Evolutionary conservation across 2,113 vertebrate genomes (phyloP), one percentile per base, ranked within the genome.

Genomic region (Lates calcarifer): DNA sequence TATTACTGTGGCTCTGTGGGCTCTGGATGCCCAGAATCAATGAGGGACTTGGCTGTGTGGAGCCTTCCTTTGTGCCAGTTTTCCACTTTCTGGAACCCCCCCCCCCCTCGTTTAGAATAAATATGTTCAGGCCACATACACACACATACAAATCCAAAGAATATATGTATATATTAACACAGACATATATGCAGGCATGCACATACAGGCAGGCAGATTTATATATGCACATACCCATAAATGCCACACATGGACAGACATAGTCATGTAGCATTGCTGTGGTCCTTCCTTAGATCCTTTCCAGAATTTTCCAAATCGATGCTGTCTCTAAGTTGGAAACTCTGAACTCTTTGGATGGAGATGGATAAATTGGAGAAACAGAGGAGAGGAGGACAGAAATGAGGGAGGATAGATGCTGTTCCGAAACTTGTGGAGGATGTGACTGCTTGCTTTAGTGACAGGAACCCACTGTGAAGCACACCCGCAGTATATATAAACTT

Each of bases 1-100:
- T 85, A 60, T 71, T 81, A 71, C 79, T 75, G 35, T 82, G 65
- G 67, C 49, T 77, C 31, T 67, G 22, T 41, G 72, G 73, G 76
- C 58, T 79, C 70, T 81, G 63, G 55, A 75, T 86, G 81, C 86
- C 89, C 80, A 87, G 86, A 88, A 87, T 86, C 85, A 86, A 86
- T 73, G 80, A 91, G 81, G 75, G 88, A 76, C 75, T 90, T 87
- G 83, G 82, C 87, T 69, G 41, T 63, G 66, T 43, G 35, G 13
- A 79, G 20, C 24, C 41, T 68, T 73, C 64, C 53, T 77, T 26
- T 5, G 22, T 70, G 83, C 87, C 84, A 86, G 82, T 62, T 89
- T 90, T 93, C 89, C 88, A 77, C 70, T 82, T 81, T 82, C 76
- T 87, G 77, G 57, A 73, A 77, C 74, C 74, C 84, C 37, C 84